Evolutionary conservation across 2,888 invertebrate species (phyloP), one percentile per base, ranked within the genome.

Genomic region (Eupithecia tripunctaria): DNA sequence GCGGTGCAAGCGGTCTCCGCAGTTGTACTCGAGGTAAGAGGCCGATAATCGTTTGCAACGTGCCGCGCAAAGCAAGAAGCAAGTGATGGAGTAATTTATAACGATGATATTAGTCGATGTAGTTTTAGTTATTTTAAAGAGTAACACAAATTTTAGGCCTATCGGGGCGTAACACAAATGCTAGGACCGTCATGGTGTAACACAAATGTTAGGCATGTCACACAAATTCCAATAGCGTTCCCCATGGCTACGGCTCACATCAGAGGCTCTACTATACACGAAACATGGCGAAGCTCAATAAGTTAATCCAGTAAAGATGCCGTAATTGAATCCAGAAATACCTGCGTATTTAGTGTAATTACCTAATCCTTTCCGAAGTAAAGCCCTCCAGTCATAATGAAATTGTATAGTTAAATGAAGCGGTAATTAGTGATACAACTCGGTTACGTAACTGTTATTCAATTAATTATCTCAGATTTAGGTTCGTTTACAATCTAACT

Each of bases 381-480:
- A 63, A 12, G 32, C 32, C n/a, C n/a, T 5, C 21, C 8, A 36
- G n/a, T 63, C 21, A 10, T 63, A 36, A 63, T 63, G n/a, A 63
- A 63, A 63, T 63, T 32, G 60, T 29, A 29, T n/a, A 62, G 62
- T 62, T 36, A 32, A 51, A 51, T 32, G 62, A 32, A 32, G n/a
- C 62, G 62, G 62, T 63, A 36, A 63, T 63, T 63, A 63, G 36
- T 32, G 29, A 63, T 32, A 63, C 36, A 63, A 27, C 62, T 32
- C 10, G 10, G 62, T 63, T 36, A 63, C 62, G 62, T 60, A 29
- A 18, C 36, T 32, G 62, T 29, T 12, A n/a, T 63, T 63, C 0
- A 32, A 32, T 63, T 36, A n/a, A 63, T 32, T 36, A 63, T 18
- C n/a, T 36, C n/a, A n/a, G 18, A n/a, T 62, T 51, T n/a, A 51